These are phyloP conservation scores for Brachionus manjavacas DNA, from an alignment of 1,140 invertebrate genomes.

Conservation along the genomic window DNA sequence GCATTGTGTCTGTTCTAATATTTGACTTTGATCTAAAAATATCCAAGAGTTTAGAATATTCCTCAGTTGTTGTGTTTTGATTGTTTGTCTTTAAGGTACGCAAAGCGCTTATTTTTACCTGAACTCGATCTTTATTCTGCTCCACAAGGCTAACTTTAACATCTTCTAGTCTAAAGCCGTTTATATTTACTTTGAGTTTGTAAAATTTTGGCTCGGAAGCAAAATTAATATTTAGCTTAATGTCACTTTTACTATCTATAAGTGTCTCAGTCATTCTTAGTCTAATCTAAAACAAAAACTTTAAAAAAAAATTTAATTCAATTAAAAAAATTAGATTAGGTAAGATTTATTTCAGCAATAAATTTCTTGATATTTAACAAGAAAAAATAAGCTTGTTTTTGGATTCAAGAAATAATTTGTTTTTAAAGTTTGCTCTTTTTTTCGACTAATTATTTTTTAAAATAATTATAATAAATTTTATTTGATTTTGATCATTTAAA, in stretches of 20 bases:
- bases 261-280: background rate
- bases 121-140: background rate
- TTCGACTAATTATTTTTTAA: background rate
- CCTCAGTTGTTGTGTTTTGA: background rate
- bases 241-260: constrained; percentile 4
- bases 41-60: background rate
- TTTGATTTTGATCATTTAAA: background rate
- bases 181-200: constrained; percentile 4
- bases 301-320: background rate
- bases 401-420: background rate
- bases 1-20: constrained; percentile 13
- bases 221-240: background rate
- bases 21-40: background rate
- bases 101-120: constrained; percentile 25
- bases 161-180: constrained; percentile 11
- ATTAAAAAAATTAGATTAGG: too few relatives aligned
- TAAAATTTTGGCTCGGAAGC: background rate
- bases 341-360: background rate
- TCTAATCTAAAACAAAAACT: constrained; percentile 9
- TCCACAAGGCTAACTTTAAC: constrained; percentile 3
- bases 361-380: background rate
- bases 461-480: background rate
- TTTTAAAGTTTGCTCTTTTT: background rate
- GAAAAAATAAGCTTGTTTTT: background rate
- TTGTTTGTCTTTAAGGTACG: background rate